A percentile compares a stretch with the other conserved stretches of the same genome.
These are phyloP conservation scores for Leontopithecus rosalia DNA, from an alignment of 2,797 vertebrate species.

Conservation along the genomic window DNA sequence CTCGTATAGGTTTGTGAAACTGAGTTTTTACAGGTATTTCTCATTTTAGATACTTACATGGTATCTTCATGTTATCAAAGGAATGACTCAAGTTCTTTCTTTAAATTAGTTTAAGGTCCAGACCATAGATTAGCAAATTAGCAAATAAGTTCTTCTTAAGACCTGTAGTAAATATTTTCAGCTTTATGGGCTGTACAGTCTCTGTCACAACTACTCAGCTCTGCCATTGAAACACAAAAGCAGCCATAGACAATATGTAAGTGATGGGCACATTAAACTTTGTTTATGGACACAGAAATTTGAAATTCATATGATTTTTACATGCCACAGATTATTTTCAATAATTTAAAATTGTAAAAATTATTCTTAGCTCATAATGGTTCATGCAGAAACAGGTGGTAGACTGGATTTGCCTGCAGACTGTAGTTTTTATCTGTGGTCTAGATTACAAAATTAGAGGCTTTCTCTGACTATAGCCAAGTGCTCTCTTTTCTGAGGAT, in stretches of 20 bases:
- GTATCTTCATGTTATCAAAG: neutral
- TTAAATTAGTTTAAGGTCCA: neutral
- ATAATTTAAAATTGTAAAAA: constrained; percentile 13
- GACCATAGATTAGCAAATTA: neutral
- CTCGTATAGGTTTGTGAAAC: neutral
- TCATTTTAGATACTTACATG: neutral
- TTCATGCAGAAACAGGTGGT: neutral
- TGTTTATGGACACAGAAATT: constrained; percentile 2
- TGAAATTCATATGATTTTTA: constrained; percentile 1
- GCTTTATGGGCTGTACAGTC: neutral
- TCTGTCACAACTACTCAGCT: neutral
- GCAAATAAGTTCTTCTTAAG: neutral
- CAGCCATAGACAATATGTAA: neutral
- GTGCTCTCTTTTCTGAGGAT: neutral
- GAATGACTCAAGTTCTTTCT: neutral
- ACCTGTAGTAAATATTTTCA: neutral
- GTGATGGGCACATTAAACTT: neutral
- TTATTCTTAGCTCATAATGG: neutral
- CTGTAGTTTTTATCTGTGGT: neutral
- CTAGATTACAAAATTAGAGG: neutral
- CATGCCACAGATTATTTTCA: neutral
- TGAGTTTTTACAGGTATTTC: neutral
- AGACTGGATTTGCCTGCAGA: neutral
- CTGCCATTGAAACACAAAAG: neutral
- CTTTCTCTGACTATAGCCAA: neutral